Conservation (phyloP, 2,888 invertebrate genomes). For the Anarsia innoxiella region DNA sequence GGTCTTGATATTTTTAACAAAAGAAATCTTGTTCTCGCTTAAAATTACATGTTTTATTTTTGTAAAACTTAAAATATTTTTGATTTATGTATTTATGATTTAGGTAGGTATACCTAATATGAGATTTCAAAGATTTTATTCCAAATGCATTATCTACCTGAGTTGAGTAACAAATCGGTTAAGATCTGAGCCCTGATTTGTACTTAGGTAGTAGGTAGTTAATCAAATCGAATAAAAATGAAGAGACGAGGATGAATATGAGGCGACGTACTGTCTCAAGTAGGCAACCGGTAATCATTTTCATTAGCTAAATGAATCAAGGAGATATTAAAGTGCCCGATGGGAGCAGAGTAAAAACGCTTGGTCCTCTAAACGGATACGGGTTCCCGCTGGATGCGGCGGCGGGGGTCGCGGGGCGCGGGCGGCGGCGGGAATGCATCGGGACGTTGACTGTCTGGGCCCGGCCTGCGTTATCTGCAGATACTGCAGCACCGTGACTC, state of each 20-base stretch:
- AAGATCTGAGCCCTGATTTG: no score
- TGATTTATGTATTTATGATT: no score
- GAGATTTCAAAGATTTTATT: no score
- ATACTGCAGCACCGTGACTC: slow-evolving; percentile 72
- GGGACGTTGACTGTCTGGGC: slow-evolving; percentile 74
- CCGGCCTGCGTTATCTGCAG: slow-evolving; percentile 70
- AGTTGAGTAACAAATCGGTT: no score
- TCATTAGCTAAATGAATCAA: slow-evolving; percentile 57
- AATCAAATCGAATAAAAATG: no score
- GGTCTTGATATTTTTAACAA: no score
- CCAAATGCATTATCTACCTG: no score
- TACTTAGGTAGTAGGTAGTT: no score
- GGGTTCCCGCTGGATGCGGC: slow-evolving; percentile 18
- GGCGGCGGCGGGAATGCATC: slow-evolving; percentile 51
- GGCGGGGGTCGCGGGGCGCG: slow-evolving; percentile 24
- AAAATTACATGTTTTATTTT: no score
- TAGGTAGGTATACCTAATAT: no score
- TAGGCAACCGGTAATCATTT: slow-evolving; percentile 58
- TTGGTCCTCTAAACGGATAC: slow-evolving; percentile 21
- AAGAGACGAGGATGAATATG: neutral
- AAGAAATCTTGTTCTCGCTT: no score
- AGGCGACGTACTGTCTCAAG: slow-evolving; percentile 46
- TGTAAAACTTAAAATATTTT: no score
- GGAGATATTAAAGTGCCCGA: slow-evolving; percentile 25
- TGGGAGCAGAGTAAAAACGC: slow-evolving; percentile 48